Evolutionary conservation across 1,140 invertebrate genomes (phyloP).

Genomic region (Lerema accius): DNA sequence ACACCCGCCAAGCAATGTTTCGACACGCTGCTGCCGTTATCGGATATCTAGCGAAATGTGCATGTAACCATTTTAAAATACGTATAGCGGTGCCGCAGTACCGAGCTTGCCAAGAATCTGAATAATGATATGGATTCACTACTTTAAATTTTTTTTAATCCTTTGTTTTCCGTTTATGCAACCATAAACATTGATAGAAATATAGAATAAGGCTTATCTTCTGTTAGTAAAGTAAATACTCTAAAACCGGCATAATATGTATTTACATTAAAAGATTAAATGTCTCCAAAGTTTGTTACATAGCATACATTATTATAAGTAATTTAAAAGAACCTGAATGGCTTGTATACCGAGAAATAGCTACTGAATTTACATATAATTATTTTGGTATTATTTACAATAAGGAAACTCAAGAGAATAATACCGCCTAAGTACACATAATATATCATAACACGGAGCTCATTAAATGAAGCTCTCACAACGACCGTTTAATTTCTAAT

Average conservation of each 20-base stretch:
- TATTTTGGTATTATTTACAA: too few relatives aligned
- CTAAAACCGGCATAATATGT: too few relatives aligned
- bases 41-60: constrained; percentile 47
- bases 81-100: constrained; percentile 38
- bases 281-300: too few relatives aligned
- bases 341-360: too few relatives aligned
- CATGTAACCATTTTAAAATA: constrained; percentile 52
- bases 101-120: constrained; percentile 38
- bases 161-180: neutral
- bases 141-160: constrained; percentile 2
- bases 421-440: neutral
- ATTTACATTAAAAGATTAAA: too few relatives aligned
- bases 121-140: constrained; percentile 28
- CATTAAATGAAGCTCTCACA: constrained; percentile 35
- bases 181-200: neutral
- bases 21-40: constrained; percentile 52
- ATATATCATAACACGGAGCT: constrained; percentile 16
- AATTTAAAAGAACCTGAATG: too few relatives aligned
- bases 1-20: constrained; percentile 62
- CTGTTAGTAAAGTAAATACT: constrained; percentile 1
- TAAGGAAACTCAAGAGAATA: constrained; percentile 11
- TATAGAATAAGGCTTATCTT: too few relatives aligned
- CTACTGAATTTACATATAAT: neutral
- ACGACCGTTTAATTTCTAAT: constrained; percentile 52
- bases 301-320: too few relatives aligned